phyloP scores from a whole-genome alignment of 2,113 vertebrate genomes.

The Chrysochloris asiatica region DNA sequence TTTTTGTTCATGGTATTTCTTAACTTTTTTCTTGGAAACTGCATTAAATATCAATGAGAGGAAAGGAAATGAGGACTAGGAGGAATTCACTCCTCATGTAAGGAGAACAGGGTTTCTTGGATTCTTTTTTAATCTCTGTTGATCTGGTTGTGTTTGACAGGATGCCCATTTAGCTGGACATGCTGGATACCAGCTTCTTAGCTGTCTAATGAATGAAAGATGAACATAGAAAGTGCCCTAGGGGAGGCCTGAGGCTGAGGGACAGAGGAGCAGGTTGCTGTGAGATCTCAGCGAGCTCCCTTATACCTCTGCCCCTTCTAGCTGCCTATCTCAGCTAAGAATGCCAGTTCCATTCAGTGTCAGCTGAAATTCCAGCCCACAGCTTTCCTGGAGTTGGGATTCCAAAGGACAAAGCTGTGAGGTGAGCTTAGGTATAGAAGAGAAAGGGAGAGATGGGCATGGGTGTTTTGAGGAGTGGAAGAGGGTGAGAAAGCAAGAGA shows the following conservation, averaged over 20 bases:
- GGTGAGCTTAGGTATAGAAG: background rate
- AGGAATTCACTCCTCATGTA: background rate
- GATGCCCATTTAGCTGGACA: constrained; percentile 12
- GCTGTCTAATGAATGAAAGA: constrained; percentile 27
- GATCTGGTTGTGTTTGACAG: background rate
- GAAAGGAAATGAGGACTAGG: background rate
- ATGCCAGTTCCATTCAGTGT: background rate
- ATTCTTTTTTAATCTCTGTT: background rate
- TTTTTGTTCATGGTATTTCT: constrained; percentile 28
- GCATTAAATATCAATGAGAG: constrained; percentile 23
- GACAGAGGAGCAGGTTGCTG: background rate
- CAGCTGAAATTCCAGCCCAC: background rate
- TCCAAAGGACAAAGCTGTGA: background rate
- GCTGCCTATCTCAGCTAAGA: background rate
- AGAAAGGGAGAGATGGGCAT: background rate
- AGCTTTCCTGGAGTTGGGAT: background rate
- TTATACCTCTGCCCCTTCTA: background rate
- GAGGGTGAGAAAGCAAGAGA: fast-evolving
- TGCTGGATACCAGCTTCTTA: background rate
- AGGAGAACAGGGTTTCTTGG: background rate
- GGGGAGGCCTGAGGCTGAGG: background rate
- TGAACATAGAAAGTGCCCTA: background rate
- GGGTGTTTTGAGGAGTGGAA: background rate
- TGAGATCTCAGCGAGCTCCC: background rate
- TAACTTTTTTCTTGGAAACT: constrained; percentile 64